These are phyloP conservation scores for Diaperis boleti DNA, from an alignment of 2,888 invertebrate genomes.

Conservation along the genomic window DNA sequence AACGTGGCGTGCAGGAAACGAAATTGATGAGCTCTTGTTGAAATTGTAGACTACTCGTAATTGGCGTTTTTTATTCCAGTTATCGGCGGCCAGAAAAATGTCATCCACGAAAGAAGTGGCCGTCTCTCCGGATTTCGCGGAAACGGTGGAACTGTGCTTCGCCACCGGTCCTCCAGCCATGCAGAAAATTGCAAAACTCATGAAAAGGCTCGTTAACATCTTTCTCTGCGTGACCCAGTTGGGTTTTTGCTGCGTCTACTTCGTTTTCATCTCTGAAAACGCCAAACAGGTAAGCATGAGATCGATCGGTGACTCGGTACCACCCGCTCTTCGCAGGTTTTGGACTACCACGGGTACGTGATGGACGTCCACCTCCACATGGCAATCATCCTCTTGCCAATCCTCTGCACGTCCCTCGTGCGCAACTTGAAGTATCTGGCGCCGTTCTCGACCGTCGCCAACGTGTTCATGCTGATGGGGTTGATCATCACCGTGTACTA, in stretches of 20 bases:
- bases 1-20: too few relatives aligned
- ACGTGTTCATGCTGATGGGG: constrained; percentile 80
- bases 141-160: constrained; percentile 86
- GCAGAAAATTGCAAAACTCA: constrained; percentile 72
- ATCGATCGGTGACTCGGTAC: too few relatives aligned
- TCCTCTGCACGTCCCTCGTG: constrained; percentile 80
- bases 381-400: constrained; percentile 79
- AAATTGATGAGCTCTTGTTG: too few relatives aligned
- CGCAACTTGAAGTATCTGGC: constrained; percentile 82
- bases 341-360: constrained; percentile 73
- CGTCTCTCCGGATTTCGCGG: constrained; percentile 79
- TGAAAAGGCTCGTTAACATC: constrained; percentile 81
- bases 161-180: constrained; percentile 77
- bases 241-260: constrained; percentile 98
- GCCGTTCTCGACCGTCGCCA: constrained; percentile 83
- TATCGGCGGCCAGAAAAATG: constrained; percentile 79
- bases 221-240: constrained; percentile 96
- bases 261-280: constrained; percentile 93
- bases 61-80: too few relatives aligned
- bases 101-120: constrained; percentile 70
- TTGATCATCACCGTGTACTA: constrained; percentile 84
- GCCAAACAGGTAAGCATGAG: constrained; percentile 78
- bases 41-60: too few relatives aligned
- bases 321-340: constrained; percentile 69
- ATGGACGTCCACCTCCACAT: constrained; percentile 79